Evolutionary conservation across 2,113 vertebrate genomes (phyloP).

Genomic region (Solea solea): DNA sequence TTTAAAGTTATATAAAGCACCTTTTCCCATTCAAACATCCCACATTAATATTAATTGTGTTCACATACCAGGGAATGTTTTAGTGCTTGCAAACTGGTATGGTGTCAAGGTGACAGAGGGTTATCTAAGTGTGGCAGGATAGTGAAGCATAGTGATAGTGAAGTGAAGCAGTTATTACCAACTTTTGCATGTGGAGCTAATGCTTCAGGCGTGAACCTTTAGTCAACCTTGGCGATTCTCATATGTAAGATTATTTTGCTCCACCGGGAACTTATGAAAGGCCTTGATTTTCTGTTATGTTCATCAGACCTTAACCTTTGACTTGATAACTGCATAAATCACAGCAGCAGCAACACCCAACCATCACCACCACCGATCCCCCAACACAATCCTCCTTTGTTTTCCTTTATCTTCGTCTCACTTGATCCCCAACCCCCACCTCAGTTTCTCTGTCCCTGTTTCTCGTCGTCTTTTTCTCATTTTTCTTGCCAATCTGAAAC

Average conservation of each 20-base stretch:
- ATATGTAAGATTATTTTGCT: conserved; percentile 51
- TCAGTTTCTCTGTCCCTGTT: neutral
- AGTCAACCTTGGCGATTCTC: conserved; percentile 40
- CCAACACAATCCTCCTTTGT: conserved; percentile 6
- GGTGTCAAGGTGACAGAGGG: conserved; percentile 19
- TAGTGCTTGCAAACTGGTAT: neutral
- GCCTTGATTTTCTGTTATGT: conserved; percentile 24
- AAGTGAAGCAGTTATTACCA: conserved; percentile 40
- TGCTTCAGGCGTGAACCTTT: conserved; percentile 38
- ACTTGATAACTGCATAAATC: conserved; percentile 73
- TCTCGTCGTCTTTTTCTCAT: conserved; percentile 20
- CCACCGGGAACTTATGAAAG: conserved; percentile 64
- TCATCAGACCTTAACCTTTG: conserved; percentile 55
- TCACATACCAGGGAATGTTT: conserved; percentile 7
- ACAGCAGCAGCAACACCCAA: conserved; percentile 35
- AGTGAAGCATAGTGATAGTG: too few relatives aligned
- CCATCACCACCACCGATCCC: conserved; percentile 18
- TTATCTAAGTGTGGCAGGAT: conserved; percentile 44
- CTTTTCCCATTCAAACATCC: neutral
- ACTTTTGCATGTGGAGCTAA: conserved; percentile 28
- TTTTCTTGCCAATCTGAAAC: conserved; percentile 27
- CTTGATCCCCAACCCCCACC: conserved; percentile 26
- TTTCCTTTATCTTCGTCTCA: conserved; percentile 37
- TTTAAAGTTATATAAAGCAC: neutral
- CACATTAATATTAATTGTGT: neutral